Percentiles rank a stretch among this genome's conserved stretches.
phyloP scores from a whole-genome alignment of 2,113 vertebrate species.

The Hemibagrus wyckioides region DNA sequence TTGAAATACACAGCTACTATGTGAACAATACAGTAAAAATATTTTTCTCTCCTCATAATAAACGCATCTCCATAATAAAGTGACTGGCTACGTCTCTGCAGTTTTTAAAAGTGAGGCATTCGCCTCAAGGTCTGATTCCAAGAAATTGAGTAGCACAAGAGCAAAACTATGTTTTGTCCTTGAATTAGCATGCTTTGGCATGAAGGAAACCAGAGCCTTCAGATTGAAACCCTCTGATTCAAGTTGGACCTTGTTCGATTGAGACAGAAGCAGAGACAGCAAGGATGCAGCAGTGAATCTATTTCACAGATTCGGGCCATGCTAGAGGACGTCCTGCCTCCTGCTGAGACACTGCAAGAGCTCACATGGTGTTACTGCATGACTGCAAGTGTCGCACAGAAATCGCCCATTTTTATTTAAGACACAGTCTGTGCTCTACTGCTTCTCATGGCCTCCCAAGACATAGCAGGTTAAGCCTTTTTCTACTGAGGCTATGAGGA shows the following conservation, averaged over 20 bases:
- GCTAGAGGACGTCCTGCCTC: neutral
- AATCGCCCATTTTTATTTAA: neutral
- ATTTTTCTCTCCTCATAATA: neutral
- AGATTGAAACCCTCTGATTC: neutral
- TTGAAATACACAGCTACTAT: neutral
- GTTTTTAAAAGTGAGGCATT: neutral
- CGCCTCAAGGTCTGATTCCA: neutral
- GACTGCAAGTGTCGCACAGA: constrained; percentile 7
- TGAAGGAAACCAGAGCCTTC: neutral
- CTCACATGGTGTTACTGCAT: constrained; percentile 25
- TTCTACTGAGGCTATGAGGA: neutral
- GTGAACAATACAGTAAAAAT: neutral
- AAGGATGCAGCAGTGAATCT: constrained; percentile 5
- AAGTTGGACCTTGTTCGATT: constrained; percentile 6
- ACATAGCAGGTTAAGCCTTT: neutral
- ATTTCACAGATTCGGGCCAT: constrained; percentile 12
- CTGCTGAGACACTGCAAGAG: neutral
- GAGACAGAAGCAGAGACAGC: neutral
- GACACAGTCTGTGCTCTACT: neutral
- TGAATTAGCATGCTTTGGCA: constrained; percentile 5
- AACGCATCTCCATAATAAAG: neutral
- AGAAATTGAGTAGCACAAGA: neutral
- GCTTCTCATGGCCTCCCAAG: neutral
- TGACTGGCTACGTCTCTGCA: no score
- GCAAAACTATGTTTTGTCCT: neutral